Evolutionary conservation across 2,888 invertebrate genomes (phyloP).

Genomic region (Maniola hyperantus): DNA sequence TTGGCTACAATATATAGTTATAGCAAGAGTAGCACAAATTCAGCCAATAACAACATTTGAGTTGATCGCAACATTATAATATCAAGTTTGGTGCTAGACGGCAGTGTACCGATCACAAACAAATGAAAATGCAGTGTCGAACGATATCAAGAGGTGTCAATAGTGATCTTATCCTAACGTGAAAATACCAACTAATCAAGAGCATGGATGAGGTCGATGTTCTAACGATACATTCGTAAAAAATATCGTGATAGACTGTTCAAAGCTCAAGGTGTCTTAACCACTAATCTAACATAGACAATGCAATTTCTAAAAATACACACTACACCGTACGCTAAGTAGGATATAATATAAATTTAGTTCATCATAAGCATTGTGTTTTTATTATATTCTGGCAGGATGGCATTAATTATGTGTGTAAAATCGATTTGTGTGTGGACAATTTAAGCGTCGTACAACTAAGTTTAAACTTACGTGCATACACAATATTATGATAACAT

Average conservation of each 20-base stretch:
- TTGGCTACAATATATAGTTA: background rate
- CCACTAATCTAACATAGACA: constrained; percentile 79
- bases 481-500: constrained; percentile 72
- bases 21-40: background rate
- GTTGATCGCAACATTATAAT: background rate
- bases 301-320: constrained; percentile 82
- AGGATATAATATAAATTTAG: constrained; percentile 74
- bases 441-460: constrained; percentile 78
- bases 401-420: constrained; percentile 74
- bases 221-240: constrained; percentile 64
- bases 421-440: constrained; percentile 80
- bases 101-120: constrained; percentile 31
- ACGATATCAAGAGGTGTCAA: constrained; percentile 42
- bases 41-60: background rate
- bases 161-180: constrained; percentile 54
- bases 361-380: constrained; percentile 81
- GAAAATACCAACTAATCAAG: constrained; percentile 54
- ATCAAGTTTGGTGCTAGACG: background rate
- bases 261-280: constrained; percentile 80
- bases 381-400: constrained; percentile 76
- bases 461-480: constrained; percentile 76
- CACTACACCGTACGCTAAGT: constrained; percentile 77
- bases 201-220: constrained; percentile 62
- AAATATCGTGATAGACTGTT: constrained; percentile 77
- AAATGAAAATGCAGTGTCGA: constrained; percentile 49